A percentile compares a stretch with the other conserved stretches of the same genome.
phyloP scores from a whole-genome alignment of 2,113 vertebrate species.

The Tyrannus savana region DNA sequence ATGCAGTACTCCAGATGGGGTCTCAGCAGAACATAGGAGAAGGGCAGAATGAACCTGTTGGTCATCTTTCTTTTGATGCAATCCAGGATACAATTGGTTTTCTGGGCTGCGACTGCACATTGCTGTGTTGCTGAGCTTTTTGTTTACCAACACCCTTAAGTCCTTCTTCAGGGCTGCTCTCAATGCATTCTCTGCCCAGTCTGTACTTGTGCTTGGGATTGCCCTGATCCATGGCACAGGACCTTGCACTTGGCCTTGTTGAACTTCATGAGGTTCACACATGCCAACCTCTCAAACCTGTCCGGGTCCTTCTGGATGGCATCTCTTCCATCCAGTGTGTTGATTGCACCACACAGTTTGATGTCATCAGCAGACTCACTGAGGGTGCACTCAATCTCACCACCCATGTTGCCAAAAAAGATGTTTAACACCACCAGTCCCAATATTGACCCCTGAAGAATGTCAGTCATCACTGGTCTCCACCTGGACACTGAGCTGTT shows the following conservation, averaged over 20 bases:
- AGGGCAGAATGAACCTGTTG: neutral
- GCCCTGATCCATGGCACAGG: neutral
- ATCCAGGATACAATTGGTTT: neutral
- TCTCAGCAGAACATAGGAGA: neutral
- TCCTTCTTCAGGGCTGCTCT: neutral
- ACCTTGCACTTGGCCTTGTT: neutral
- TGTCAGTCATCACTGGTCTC: neutral
- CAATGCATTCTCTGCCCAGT: neutral
- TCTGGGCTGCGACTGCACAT: neutral
- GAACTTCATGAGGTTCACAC: neutral
- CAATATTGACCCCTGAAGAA: neutral
- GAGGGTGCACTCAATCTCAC: neutral
- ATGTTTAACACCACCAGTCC: neutral
- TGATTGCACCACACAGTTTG: neutral
- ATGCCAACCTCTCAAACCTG: neutral
- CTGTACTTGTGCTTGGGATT: neutral
- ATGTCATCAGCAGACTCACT: neutral
- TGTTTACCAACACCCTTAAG: neutral
- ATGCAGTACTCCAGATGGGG: neutral
- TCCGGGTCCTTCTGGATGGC: neutral
- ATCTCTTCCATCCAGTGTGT: neutral
- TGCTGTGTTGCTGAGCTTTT: neutral
- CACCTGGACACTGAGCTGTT: neutral
- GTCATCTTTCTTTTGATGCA: neutral
- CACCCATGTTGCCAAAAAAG: neutral